These are phyloP conservation scores for Chrysaora quinquecirrha DNA, from an alignment of 30 jellyfish, hydroid and myxozoan species.

Conservation along the genomic window DNA sequence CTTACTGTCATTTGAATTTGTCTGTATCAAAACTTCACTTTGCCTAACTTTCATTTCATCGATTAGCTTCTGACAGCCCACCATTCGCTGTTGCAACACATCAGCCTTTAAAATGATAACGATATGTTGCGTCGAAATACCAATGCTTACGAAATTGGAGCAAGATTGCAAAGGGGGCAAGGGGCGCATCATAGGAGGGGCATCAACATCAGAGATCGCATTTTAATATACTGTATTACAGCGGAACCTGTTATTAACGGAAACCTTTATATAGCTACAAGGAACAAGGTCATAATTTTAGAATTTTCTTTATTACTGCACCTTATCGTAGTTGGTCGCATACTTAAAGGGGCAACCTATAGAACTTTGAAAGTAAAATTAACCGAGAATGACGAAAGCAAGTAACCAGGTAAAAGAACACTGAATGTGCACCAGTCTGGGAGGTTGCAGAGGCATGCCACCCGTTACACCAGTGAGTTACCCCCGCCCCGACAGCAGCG, in stretches of 20 bases:
- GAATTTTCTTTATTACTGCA: too few relatives aligned
- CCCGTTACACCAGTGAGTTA: too few relatives aligned
- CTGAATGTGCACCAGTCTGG: too few relatives aligned
- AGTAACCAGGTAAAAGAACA: too few relatives aligned
- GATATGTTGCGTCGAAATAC: background rate
- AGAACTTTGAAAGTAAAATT: too few relatives aligned
- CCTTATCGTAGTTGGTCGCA: too few relatives aligned
- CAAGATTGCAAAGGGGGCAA: background rate
- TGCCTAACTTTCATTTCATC: slow-evolving; percentile 45
- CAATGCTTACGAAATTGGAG: too few relatives aligned
- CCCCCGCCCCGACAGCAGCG: too few relatives aligned
- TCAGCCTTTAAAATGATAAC: slow-evolving; percentile 26
- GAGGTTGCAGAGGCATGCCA: too few relatives aligned
- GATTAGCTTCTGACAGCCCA: slow-evolving; percentile 41
- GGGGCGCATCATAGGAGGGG: background rate
- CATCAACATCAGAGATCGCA: background rate
- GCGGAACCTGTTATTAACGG: background rate
- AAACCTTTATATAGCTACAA: background rate
- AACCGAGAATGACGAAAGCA: too few relatives aligned
- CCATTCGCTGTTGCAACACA: slow-evolving; percentile 29
- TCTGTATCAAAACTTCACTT: slow-evolving; percentile 17
- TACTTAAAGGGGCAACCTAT: too few relatives aligned
- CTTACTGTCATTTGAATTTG: slow-evolving; percentile 40
- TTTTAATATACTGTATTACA: background rate
- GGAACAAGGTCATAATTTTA: background rate